phyloP scores from a whole-genome alignment of 2,797 vertebrate genomes.

The Nyctibius grandis region DNA sequence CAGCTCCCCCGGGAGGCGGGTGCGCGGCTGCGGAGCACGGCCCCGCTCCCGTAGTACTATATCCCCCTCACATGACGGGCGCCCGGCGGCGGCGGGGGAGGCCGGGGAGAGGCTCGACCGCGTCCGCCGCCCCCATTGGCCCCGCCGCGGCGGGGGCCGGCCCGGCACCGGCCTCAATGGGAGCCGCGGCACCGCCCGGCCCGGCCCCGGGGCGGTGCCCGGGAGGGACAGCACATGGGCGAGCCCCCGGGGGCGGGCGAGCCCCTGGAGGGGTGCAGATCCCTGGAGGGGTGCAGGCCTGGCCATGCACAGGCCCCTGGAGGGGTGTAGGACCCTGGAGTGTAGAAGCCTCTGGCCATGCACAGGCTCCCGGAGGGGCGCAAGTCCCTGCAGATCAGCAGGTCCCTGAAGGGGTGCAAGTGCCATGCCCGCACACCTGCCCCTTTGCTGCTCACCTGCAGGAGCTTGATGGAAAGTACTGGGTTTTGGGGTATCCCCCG shows the following conservation, averaged over 20 bases:
- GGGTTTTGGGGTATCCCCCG: not conserved
- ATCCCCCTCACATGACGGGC: slow-evolving; percentile 78
- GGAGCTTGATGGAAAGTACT: not conserved
- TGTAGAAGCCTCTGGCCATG: too few species aligned
- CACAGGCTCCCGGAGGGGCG: not conserved
- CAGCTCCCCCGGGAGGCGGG: slow-evolving; percentile 59
- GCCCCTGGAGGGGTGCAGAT: too few species aligned
- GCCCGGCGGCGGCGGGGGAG: slow-evolving; percentile 73
- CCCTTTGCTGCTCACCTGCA: not conserved
- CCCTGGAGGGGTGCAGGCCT: not conserved
- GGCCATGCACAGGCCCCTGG: not conserved
- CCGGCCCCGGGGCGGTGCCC: not conserved
- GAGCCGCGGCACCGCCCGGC: slow-evolving; percentile 18
- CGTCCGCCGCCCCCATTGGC: slow-evolving; percentile 78
- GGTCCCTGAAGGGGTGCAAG: too few species aligned
- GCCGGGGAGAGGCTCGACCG: slow-evolving; percentile 89
- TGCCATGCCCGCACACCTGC: not conserved
- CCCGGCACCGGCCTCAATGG: slow-evolving; percentile 68
- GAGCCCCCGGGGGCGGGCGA: too few species aligned
- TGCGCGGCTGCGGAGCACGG: slow-evolving; percentile 49
- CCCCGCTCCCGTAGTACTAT: slow-evolving; percentile 74
- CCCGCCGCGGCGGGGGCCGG: slow-evolving; percentile 50
- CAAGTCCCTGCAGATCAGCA: too few species aligned
- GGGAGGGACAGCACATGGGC: not conserved
- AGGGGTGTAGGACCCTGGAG: not conserved